Evolutionary conservation across 2,797 vertebrate genomes (phyloP).

Genomic region (Tokudaia muenninki): DNA sequence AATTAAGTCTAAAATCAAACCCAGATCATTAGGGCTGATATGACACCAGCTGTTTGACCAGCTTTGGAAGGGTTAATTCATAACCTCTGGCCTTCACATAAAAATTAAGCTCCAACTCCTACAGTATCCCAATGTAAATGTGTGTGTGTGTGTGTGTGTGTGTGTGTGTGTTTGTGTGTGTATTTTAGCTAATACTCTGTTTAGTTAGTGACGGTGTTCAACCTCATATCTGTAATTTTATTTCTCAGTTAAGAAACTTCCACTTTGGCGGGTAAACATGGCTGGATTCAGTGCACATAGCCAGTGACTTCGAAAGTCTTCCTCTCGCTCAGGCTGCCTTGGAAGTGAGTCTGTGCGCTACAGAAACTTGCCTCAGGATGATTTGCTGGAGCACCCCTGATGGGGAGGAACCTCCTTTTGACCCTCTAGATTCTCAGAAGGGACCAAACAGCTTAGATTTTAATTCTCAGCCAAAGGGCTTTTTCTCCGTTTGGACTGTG

Average conservation of each 20-base stretch:
- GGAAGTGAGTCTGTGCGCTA: background rate
- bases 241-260: slow-evolving; percentile 41
- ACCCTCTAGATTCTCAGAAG: background rate
- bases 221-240: background rate
- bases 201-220: slow-evolving; percentile 31
- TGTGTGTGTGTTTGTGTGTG: slow-evolving; percentile 21
- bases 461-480: background rate
- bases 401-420: background rate
- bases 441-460: background rate
- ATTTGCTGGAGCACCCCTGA: background rate
- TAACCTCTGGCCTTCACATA: slow-evolving; percentile 8
- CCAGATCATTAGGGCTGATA: background rate
- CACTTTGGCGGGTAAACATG: background rate
- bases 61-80: background rate
- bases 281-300: background rate
- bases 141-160: slow-evolving; percentile 37
- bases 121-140: background rate
- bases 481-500: background rate
- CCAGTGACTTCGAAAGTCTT: background rate
- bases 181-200: slow-evolving; percentile 19
- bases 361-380: background rate
- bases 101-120: slow-evolving; percentile 22
- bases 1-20: slow-evolving; percentile 52
- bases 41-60: background rate
- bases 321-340: background rate